Conservation (phyloP, 2,113 vertebrate species). For the Bufo bufo region DNA sequence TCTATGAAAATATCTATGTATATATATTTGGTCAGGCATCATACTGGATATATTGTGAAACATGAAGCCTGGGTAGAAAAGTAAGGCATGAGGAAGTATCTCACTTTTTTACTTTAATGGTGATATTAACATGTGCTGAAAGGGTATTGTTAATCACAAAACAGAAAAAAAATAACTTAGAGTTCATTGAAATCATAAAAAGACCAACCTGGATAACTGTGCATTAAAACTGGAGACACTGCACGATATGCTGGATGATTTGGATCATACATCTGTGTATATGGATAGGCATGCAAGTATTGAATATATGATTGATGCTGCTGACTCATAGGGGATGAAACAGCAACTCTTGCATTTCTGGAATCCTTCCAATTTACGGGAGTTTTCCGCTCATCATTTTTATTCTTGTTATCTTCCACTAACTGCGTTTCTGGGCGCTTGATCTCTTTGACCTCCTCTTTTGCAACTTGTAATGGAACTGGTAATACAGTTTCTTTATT, state of each 20-base stretch:
- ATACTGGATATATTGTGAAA: no score
- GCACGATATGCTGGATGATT: slow-evolving; percentile 88
- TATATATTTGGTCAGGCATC: no score
- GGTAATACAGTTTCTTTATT: slow-evolving; percentile 79
- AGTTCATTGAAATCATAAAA: neutral
- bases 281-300: slow-evolving; percentile 94
- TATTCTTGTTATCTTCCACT: slow-evolving; percentile 81
- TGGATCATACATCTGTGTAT: slow-evolving; percentile 93
- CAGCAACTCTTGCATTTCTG: slow-evolving; percentile 81
- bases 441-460: slow-evolving; percentile 84
- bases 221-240: slow-evolving; percentile 92
- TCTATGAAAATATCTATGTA: no score
- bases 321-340: slow-evolving; percentile 89
- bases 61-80: neutral
- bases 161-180: neutral
- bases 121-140: neutral
- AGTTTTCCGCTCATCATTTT: slow-evolving; percentile 82
- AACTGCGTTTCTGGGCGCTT: slow-evolving; percentile 80
- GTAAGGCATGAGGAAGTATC: neutral
- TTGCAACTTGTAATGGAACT: slow-evolving; percentile 79
- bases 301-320: slow-evolving; percentile 95
- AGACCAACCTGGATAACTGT: slow-evolving; percentile 91
- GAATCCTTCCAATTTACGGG: slow-evolving; percentile 88
- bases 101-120: neutral
- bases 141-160: neutral